phyloP scores from a whole-genome alignment of 2,797 vertebrate species.

The Emydoidea blandingii region DNA sequence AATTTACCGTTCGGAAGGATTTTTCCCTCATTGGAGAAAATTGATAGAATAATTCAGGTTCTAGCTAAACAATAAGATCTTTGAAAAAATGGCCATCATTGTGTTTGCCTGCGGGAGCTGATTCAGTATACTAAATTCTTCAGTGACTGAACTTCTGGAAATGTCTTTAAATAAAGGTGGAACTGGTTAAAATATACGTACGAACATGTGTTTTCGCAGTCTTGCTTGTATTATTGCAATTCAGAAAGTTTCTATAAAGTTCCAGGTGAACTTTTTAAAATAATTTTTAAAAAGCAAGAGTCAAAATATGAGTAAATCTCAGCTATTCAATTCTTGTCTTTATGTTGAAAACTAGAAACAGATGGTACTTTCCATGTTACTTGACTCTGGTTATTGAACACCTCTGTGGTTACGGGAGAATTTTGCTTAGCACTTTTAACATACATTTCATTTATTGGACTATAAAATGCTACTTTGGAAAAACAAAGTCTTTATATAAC shows the following conservation, averaged over 20 bases:
- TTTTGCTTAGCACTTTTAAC: slow-evolving; percentile 81
- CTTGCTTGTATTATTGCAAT: slow-evolving; percentile 74
- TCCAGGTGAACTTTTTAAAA: slow-evolving; percentile 79
- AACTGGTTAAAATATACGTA: slow-evolving; percentile 78
- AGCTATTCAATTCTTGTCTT: slow-evolving; percentile 72
- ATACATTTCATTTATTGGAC: slow-evolving; percentile 82
- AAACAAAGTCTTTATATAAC: slow-evolving; percentile 82
- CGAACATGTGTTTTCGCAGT: slow-evolving; percentile 78
- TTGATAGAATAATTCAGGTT: slow-evolving; percentile 74
- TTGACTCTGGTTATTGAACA: slow-evolving; percentile 84
- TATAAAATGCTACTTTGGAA: slow-evolving; percentile 83
- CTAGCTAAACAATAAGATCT: slow-evolving; percentile 71
- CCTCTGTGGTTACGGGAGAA: slow-evolving; percentile 80
- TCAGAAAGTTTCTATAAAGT: slow-evolving; percentile 76
- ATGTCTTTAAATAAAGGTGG: slow-evolving; percentile 80
- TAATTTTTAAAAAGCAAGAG: slow-evolving; percentile 4
- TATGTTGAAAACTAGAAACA: slow-evolving; percentile 82
- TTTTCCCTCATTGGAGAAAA: slow-evolving; percentile 37
- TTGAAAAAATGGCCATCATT: slow-evolving; percentile 74
- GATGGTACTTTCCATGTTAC: slow-evolving; percentile 80
- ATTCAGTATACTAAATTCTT: slow-evolving; percentile 76
- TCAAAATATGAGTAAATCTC: slow-evolving; percentile 72
- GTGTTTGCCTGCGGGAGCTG: slow-evolving; percentile 69
- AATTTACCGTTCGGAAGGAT: slow-evolving; percentile 43
- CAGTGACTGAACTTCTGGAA: slow-evolving; percentile 79